Evolutionary conservation across 2,888 invertebrate genomes (phyloP).

Genomic region (Rhodophaea formosa): DNA sequence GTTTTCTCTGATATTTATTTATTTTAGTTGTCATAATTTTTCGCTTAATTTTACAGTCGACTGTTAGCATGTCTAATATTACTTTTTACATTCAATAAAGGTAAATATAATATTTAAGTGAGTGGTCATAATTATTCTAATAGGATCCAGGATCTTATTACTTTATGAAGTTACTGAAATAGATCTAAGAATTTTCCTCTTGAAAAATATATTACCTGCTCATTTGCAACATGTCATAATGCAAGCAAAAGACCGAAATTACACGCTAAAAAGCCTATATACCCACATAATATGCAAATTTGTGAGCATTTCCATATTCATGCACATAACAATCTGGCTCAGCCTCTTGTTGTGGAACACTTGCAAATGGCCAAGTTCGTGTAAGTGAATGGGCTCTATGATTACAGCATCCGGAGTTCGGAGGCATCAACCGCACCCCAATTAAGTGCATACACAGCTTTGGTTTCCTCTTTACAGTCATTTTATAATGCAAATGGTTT

Average conservation of each 20-base stretch:
- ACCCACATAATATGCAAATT: conserved; percentile 19
- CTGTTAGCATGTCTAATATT: too few relatives aligned
- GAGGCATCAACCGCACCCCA: conserved; percentile 40
- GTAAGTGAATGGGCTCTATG: conserved; percentile 46
- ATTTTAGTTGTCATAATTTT: too few relatives aligned
- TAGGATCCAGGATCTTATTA: too few relatives aligned
- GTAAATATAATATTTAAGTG: too few relatives aligned
- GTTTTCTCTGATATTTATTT: too few relatives aligned
- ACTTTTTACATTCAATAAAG: too few relatives aligned
- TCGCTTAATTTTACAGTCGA: too few relatives aligned
- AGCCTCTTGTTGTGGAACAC: conserved; percentile 34
- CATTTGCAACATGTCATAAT: not conserved
- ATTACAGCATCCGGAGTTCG: conserved; percentile 58
- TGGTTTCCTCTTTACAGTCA: not conserved
- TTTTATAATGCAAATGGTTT: too few relatives aligned
- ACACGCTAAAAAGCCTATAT: conserved; percentile 13
- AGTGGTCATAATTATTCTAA: too few relatives aligned
- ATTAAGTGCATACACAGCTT: conserved; percentile 34
- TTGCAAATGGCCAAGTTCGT: conserved; percentile 37
- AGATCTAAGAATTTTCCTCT: not conserved
- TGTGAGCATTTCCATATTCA: conserved; percentile 20
- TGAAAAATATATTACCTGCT: not conserved
- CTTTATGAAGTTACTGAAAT: too few relatives aligned
- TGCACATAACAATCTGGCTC: conserved; percentile 25
- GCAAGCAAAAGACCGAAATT: conserved; percentile 16